Conservation (phyloP, 2,797 vertebrate species). For the Graptemys geographica region DNA sequence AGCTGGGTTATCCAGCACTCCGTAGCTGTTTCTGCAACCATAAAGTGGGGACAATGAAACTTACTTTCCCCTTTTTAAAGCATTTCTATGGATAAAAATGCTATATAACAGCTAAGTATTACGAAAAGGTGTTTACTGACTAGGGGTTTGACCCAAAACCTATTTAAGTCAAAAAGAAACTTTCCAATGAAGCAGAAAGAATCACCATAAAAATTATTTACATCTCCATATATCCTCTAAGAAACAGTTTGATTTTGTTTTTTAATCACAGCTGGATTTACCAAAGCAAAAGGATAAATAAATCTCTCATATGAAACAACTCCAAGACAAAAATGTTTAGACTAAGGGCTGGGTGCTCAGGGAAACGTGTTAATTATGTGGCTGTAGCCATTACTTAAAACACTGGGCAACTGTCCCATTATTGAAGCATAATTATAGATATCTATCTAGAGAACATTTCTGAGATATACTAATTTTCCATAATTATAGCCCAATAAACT, state of each 20-base stretch:
- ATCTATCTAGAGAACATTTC: background rate
- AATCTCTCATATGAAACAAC: background rate
- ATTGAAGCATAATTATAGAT: background rate
- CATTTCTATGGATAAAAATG: background rate
- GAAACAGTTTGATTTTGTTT: background rate
- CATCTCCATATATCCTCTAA: background rate
- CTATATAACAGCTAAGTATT: background rate
- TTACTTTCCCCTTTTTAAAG: background rate
- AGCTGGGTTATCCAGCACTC: background rate
- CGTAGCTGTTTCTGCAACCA: background rate
- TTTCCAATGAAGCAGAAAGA: background rate
- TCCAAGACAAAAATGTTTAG: background rate
- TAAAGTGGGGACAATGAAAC: background rate
- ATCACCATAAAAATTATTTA: background rate
- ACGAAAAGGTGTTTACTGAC: background rate
- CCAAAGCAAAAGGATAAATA: background rate
- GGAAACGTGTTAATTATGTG: background rate
- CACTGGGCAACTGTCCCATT: background rate
- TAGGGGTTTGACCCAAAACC: background rate
- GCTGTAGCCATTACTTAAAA: background rate
- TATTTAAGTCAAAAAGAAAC: background rate
- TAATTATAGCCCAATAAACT: background rate
- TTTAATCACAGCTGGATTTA: background rate
- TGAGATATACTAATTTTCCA: background rate
- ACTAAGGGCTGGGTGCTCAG: background rate